Evolutionary conservation across 1,140 invertebrate genomes (phyloP), one percentile per base, ranked within the genome.

Genomic region (Spodoptera frugiperda): DNA sequence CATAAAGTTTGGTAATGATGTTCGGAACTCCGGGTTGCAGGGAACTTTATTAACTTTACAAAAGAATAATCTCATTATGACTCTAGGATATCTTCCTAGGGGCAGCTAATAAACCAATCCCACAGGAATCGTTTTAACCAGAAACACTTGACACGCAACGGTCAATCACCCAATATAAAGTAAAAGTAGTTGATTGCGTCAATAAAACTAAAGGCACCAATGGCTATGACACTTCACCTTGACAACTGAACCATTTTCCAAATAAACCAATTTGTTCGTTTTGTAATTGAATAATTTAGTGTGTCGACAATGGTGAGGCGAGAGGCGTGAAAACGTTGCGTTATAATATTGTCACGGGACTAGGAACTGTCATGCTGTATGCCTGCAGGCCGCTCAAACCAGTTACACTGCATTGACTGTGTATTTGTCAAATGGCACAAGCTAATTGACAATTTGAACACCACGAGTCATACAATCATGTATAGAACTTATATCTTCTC

Each of bases 221-320:
- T 70, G n/a, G n/a, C n/a, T n/a, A n/a, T n/a, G 67, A 51, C 21
- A 39, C 44, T 51, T 63, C 53, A 75, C 72, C 72, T 75, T 75
- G 72, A 6, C 30, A 53, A 44, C 10, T 65, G 59, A 11, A 75
- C 44, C 68, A 75, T 75, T 75, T 75, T 63, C 72, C 25, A 65
- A 75, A 75, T 65, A 75, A 75, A 75, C 57, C 72, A 75, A 63
- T 75, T 75, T 75, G 57, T 75, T 25, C 11, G 19, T 75, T 63
- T 75, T 75, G 59, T 65, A 75, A 75, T 54, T 49, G 51, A 61
- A 73, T 73, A 73, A 73, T 61, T 73, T 19, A 51, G 30, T 49
- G 49, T 61, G 71, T 61, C 54, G 54, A 74, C 71, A 74, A 74
- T 51, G 21, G 71, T 48, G 67, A 12, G 21, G 54, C 71, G 49